Conservation (phyloP, 2,113 vertebrate species). For the Laticauda laticaudata region DNA sequence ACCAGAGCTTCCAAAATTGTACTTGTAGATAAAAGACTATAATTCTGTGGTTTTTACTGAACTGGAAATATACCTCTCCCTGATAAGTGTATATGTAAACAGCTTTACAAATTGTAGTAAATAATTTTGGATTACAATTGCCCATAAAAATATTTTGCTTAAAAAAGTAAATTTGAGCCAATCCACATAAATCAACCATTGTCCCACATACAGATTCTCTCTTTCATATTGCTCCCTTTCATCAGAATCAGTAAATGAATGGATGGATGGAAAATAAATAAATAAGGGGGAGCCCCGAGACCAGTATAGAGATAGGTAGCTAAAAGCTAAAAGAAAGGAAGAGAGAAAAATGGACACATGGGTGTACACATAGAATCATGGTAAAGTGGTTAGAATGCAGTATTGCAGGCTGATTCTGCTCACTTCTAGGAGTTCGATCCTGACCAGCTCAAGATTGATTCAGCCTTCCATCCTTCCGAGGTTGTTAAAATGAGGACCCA, state of each 20-base stretch:
- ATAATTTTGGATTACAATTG: not conserved
- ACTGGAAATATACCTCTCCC: not conserved
- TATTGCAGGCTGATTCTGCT: no score
- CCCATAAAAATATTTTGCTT: not conserved
- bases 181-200: not conserved
- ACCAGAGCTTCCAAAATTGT: not conserved
- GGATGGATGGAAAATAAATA: not conserved
- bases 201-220: not conserved
- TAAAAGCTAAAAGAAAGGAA: not conserved
- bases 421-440: no score
- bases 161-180: not conserved
- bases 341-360: not conserved
- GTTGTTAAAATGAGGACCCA: not conserved
- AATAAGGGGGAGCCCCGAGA: fast-evolving
- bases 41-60: not conserved
- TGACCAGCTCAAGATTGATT: not conserved
- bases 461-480: not conserved
- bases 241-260: not conserved
- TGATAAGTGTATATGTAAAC: not conserved
- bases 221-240: not conserved
- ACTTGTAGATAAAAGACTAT: not conserved
- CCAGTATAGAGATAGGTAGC: not conserved
- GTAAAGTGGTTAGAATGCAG: not conserved
- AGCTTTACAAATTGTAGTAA: not conserved
- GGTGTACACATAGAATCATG: not conserved